phyloP scores from a whole-genome alignment of 2,888 invertebrate species.

The Drosophila pseudotakahashii region DNA sequence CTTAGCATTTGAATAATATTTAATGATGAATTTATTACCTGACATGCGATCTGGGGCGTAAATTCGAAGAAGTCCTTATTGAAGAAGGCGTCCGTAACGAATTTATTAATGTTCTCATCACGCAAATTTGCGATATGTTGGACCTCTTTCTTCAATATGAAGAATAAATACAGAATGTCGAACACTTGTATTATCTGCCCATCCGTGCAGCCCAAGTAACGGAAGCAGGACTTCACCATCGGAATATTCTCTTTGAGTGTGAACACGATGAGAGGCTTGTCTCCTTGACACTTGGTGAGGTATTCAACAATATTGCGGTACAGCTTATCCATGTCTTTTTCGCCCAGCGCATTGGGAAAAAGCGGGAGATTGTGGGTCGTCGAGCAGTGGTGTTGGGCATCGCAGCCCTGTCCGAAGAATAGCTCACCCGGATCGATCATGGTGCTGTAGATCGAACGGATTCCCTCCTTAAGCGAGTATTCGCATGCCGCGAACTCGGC shows the following conservation, averaged over 20 bases:
- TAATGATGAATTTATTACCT: constrained; percentile 59
- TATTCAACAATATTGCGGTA: constrained; percentile 84
- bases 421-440: constrained; percentile 84
- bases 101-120: constrained; percentile 57
- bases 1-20: background rate
- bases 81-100: constrained; percentile 74
- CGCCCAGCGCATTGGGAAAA: constrained; percentile 83
- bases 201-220: constrained; percentile 63
- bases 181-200: constrained; percentile 60
- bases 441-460: constrained; percentile 81
- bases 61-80: constrained; percentile 80
- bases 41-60: constrained; percentile 80
- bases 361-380: constrained; percentile 85
- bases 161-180: constrained; percentile 80
- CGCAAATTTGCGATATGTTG: constrained; percentile 68
- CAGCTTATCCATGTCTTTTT: constrained; percentile 76
- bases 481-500: constrained; percentile 85
- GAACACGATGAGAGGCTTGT: constrained; percentile 84
- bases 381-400: constrained; percentile 83
- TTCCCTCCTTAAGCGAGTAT: constrained; percentile 85
- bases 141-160: constrained; percentile 76
- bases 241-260: constrained; percentile 78
- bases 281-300: constrained; percentile 61
- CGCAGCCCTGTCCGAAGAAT: constrained; percentile 84
- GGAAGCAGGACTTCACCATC: constrained; percentile 80